Base-by-base conservation (phyloP, 37 sponge, comb jelly and placozoan genomes). In the Eunapius fragilis region DNA sequence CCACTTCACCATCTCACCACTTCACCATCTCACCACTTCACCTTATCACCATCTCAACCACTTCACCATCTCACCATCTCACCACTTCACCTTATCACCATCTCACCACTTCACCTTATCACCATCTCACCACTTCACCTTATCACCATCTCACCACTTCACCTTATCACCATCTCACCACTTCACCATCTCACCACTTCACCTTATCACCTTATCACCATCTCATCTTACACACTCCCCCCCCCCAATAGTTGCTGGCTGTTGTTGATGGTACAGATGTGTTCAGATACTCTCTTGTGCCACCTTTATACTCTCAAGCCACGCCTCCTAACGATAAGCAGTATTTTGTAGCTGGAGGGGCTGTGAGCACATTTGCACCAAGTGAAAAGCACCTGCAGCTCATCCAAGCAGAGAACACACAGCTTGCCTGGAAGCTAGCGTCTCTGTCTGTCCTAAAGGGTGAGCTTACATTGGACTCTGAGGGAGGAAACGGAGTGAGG, bases 341-440 rank as follows among this genome's bases (percentile, higher is more conserved):
- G 49, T 87, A 87, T 80, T 78, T 71, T 33, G n/a, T 91, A n/a
- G 92, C 80, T 32, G 92, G 92, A 13, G 92, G 92, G n/a, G 92
- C 75, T 2, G 80, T 87, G 72, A 91, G 84, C 70, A 24, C 71
- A 0, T 80, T 73, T 80, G 80, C 80, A 27, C 58, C 58, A 12
- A 25, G 69, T 3, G 85, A 87, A 77, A 48, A 37, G 25, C 87
- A 87, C 88, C 36, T 91, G 48, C 3, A 74, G 13, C 75, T 91
- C 23, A 76, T 87, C 70, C 45, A 82, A 14, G 92, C 92, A 31
- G 80, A 79, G 32, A 72, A 68, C 75, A 24, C 10, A 14, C 41
- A 35, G 31, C 31, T 91, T 9, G 69, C 75, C 5, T 91, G 92
- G 92, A 91, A 68, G 27, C 88, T 91, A 6, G 84, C 88, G 19